Conservation (phyloP, 2,113 vertebrate genomes). For the Pleuronectes platessa region DNA sequence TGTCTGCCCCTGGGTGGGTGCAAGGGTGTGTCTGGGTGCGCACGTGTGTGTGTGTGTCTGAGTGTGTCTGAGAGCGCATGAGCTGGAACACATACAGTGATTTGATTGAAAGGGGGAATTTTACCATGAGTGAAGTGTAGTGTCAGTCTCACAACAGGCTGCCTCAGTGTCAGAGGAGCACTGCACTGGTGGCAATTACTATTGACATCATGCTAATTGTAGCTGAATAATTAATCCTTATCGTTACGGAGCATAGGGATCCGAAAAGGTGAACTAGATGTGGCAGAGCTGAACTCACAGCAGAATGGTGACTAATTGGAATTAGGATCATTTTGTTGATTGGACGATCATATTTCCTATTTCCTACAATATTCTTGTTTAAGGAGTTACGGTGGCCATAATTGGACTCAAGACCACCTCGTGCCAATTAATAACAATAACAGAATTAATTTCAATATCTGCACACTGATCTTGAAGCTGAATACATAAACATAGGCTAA, state of each 20-base stretch:
- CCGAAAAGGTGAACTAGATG: slow-evolving; percentile 61
- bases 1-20: neutral
- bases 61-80: neutral
- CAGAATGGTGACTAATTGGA: slow-evolving; percentile 56
- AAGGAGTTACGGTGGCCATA: slow-evolving; percentile 17
- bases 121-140: slow-evolving; percentile 64
- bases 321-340: slow-evolving; percentile 50
- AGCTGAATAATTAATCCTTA: slow-evolving; percentile 78
- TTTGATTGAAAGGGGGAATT: slow-evolving; percentile 55
- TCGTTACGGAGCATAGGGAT: slow-evolving; percentile 45
- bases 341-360: slow-evolving; percentile 39
- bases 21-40: neutral
- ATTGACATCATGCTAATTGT: slow-evolving; percentile 80
- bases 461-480: slow-evolving; percentile 2
- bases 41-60: neutral
- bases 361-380: slow-evolving; percentile 45
- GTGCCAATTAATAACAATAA: slow-evolving; percentile 47
- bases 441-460: slow-evolving; percentile 16
- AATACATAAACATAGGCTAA: slow-evolving; percentile 7
- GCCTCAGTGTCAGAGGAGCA: slow-evolving; percentile 68
- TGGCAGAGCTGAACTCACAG: slow-evolving; percentile 43
- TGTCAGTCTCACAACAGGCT: slow-evolving; percentile 54
- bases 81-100: slow-evolving; percentile 26
- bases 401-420: slow-evolving; percentile 23
- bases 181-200: slow-evolving; percentile 73